Evolutionary conservation across 2,888 invertebrate species (phyloP).

Genomic region (Sisyra terminalis): DNA sequence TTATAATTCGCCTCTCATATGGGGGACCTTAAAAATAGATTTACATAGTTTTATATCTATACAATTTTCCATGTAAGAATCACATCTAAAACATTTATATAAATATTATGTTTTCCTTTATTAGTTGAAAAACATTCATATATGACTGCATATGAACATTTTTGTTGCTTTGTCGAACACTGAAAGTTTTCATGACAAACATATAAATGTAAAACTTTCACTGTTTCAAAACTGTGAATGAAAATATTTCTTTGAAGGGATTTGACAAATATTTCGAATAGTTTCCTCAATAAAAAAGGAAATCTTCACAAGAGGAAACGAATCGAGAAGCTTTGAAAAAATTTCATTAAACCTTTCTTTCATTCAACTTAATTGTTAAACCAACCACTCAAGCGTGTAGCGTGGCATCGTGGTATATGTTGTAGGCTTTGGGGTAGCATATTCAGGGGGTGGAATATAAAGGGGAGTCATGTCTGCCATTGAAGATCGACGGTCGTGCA

Average conservation of each 20-base stretch:
- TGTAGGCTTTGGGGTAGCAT: neutral
- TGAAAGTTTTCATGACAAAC: neutral
- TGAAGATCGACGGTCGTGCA: neutral
- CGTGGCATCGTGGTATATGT: conserved; percentile 17
- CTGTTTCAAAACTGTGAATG: neutral
- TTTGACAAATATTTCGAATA: too few species aligned
- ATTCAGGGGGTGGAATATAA: neutral
- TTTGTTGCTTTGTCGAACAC: too few species aligned
- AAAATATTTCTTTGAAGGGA: neutral
- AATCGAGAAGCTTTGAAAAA: neutral
- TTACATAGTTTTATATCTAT: neutral
- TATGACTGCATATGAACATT: neutral
- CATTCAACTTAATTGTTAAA: conserved; percentile 14
- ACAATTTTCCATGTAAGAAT: neutral
- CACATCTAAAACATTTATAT: neutral
- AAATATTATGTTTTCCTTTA: too few species aligned
- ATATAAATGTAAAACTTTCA: neutral
- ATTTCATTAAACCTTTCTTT: neutral
- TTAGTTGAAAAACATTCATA: conserved; percentile 1
- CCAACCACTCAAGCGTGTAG: conserved; percentile 27
- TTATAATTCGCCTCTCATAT: neutral
- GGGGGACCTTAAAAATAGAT: neutral
- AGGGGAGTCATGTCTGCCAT: neutral
- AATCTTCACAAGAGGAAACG: too few species aligned
- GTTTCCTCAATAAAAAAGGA: too few species aligned